A percentile compares a stretch with the other conserved stretches of the same genome.
Evolutionary conservation across 2,888 invertebrate genomes (phyloP).

Genomic region (Polyploca ridens): DNA sequence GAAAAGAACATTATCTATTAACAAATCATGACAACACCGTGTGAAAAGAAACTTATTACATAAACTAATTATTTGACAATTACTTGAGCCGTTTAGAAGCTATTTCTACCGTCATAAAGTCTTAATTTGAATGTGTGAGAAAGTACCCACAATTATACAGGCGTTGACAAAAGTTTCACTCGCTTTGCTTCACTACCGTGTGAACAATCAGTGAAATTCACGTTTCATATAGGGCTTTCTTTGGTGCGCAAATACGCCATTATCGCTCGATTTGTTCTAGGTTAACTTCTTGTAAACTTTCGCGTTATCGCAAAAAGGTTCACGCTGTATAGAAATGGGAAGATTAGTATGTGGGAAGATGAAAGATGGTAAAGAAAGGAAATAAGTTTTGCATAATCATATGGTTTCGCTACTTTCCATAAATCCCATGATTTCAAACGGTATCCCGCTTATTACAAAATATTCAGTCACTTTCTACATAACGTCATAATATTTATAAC

Average conservation of each 20-base stretch:
- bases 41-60: conserved; percentile 4
- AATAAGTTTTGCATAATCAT: not conserved
- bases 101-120: conserved; percentile 10
- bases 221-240: conserved; percentile 14
- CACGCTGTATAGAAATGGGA: not conserved
- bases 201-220: conserved; percentile 47
- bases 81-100: not conserved
- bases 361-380: not conserved
- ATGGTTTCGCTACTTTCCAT: not conserved
- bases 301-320: not conserved
- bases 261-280: conserved; percentile 13
- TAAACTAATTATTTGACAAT: conserved; percentile 2
- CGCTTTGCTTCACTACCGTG: conserved; percentile 26
- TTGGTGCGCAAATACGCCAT: conserved; percentile 12
- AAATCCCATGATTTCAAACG: not conserved
- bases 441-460: too few species aligned
- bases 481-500: too few species aligned
- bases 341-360: not conserved
- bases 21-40: not conserved
- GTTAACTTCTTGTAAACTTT: not conserved
- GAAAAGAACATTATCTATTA: not conserved
- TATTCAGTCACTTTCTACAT: too few species aligned
- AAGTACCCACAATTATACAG: conserved; percentile 58
- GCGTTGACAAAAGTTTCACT: conserved; percentile 54
- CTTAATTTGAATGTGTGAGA: conserved; percentile 50